Percentiles rank a stretch among this genome's conserved stretches.
Conservation (phyloP, 2,113 vertebrate genomes). For the human (Homo sapiens) region GRCh38 chr6:86979001-86979500, state of each 20-base stretch:
- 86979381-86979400: conserved; percentile 4
- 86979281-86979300: neutral
- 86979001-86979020: conserved; percentile 17
- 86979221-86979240: neutral
- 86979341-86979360: neutral
- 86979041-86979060: conserved; percentile 42
- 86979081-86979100: conserved; percentile 20
- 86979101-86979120: conserved; percentile 28
- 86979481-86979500: neutral
- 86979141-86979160: neutral
- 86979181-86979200: conserved; percentile 19
- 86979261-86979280: conserved; percentile 7
- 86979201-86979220: neutral
- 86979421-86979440: neutral
- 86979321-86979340: neutral
- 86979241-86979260: neutral
- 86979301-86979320: neutral
- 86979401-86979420: neutral
- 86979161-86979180: neutral
- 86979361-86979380: neutral
- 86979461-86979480: neutral
- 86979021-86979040: conserved; percentile 18
- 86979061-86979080: conserved; percentile 17
- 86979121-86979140: neutral
- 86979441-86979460: neutral